These are phyloP conservation scores for Cettia cetti DNA, from an alignment of 2,113 vertebrate genomes.

Conservation along the genomic window DNA sequence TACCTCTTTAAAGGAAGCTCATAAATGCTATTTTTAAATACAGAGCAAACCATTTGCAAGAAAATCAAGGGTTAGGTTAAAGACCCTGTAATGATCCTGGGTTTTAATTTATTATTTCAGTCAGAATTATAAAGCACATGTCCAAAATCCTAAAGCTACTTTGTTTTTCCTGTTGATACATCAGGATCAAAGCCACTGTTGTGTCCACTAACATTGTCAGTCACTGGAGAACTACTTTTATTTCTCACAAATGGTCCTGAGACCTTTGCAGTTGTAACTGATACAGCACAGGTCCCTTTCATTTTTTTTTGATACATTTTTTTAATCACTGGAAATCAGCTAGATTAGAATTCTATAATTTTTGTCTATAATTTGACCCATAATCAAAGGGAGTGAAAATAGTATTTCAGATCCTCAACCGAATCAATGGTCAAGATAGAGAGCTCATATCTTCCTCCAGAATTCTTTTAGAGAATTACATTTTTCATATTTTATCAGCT, in stretches of 20 bases:
- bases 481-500: background rate
- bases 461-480: background rate
- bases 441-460: background rate
- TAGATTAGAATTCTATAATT: no score
- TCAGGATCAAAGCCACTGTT: background rate
- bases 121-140: background rate
- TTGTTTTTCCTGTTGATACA: background rate
- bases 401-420: background rate
- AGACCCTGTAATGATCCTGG: accelerated
- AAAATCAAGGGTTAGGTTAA: background rate
- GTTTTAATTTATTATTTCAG: background rate
- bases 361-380: no score
- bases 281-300: background rate
- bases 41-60: background rate
- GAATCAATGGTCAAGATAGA: background rate
- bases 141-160: background rate
- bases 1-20: background rate
- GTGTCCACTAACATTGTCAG: background rate
- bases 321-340: background rate
- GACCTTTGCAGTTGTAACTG: background rate
- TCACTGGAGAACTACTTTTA: background rate
- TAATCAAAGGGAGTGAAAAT: background rate
- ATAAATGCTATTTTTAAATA: background rate
- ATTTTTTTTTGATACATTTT: background rate
- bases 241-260: background rate